Evolutionary conservation across 2,113 vertebrate genomes (phyloP).

Genomic region (Sebastes schlegelii): DNA sequence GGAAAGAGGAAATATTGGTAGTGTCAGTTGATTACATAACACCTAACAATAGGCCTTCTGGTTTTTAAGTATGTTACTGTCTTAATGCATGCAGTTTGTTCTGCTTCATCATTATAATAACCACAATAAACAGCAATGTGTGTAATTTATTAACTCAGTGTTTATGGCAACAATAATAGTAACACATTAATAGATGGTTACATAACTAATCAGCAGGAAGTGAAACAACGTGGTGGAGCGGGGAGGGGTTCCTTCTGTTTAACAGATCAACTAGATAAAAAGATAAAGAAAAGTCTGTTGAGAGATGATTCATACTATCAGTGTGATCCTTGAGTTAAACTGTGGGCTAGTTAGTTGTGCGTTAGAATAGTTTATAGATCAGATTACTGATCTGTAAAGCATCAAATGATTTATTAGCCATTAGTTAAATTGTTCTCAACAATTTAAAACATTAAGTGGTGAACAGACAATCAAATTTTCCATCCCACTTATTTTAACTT

Average conservation of each 20-base stretch:
- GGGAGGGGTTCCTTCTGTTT: background rate
- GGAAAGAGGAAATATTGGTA: conserved; percentile 25
- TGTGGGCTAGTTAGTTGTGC: background rate
- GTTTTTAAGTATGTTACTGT: background rate
- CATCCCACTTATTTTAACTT: background rate
- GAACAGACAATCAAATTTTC: background rate
- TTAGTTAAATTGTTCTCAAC: background rate
- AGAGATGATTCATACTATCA: too few species aligned
- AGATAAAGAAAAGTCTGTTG: background rate
- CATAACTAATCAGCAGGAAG: background rate
- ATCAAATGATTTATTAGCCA: background rate
- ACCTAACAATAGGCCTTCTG: background rate
- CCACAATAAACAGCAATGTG: background rate
- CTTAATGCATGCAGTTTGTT: background rate
- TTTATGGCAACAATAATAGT: background rate
- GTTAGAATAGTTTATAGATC: background rate
- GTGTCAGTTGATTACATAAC: background rate
- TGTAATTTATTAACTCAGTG: background rate
- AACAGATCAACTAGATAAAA: background rate
- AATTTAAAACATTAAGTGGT: background rate
- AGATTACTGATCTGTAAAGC: background rate
- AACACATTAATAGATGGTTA: conserved; percentile 2
- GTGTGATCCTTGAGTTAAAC: too few species aligned
- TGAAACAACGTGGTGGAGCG: background rate
- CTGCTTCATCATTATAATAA: background rate